Percentiles rank a stretch among this genome's conserved stretches.
Evolutionary conservation across 2,797 vertebrate species (phyloP).

Genomic region (Petrocephalus sullivani): DNA sequence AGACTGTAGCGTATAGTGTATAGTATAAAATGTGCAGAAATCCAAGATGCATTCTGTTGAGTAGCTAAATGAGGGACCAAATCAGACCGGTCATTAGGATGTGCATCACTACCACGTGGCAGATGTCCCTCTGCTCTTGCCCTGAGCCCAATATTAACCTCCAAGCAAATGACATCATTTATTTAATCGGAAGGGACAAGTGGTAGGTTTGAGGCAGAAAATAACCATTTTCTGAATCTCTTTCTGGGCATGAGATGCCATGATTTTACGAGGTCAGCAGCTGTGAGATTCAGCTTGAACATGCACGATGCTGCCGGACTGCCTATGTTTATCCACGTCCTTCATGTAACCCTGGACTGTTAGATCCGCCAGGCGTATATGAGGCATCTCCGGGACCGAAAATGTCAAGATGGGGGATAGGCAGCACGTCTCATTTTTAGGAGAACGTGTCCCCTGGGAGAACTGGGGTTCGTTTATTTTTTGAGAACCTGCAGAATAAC

Average conservation of each 20-base stretch:
- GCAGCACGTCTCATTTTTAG: neutral
- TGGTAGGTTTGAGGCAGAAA: neutral
- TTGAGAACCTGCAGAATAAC: neutral
- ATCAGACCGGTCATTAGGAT: neutral
- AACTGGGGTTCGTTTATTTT: neutral
- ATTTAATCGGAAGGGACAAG: slow-evolving; percentile 14
- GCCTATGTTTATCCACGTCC: neutral
- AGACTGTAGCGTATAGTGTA: neutral
- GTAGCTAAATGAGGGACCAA: neutral
- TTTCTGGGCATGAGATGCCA: neutral
- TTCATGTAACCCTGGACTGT: neutral
- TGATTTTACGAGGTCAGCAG: neutral
- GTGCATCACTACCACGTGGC: neutral
- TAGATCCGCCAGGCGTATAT: neutral
- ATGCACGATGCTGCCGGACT: neutral
- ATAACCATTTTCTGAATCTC: neutral
- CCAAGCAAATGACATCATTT: neutral
- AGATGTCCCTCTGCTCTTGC: neutral
- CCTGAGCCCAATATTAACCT: neutral
- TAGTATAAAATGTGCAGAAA: neutral
- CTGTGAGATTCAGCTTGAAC: neutral
- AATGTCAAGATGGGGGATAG: neutral
- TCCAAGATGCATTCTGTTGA: neutral
- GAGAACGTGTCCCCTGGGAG: neutral
- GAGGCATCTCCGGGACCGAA: neutral